These are phyloP conservation scores for Macrophya alboannulata DNA, from an alignment of 2,888 invertebrate species.

Conservation along the genomic window DNA sequence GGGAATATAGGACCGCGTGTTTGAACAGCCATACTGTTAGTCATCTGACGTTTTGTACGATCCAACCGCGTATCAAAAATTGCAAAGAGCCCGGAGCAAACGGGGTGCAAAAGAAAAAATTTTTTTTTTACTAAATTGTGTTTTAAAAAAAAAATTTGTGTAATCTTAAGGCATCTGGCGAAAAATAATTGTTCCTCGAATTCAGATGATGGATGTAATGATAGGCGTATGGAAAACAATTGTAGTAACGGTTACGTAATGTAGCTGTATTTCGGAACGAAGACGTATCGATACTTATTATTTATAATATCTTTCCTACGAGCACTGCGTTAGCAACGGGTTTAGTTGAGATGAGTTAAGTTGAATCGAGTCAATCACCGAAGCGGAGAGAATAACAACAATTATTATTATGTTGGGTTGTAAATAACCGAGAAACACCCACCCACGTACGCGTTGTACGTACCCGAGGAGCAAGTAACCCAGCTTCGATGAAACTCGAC, in stretches of 20 bases:
- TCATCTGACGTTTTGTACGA: slow-evolving; percentile 53
- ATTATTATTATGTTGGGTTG: slow-evolving; percentile 48
- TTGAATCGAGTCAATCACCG: slow-evolving; percentile 45
- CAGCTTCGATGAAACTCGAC: not conserved
- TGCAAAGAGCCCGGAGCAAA: not conserved
- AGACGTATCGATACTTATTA: slow-evolving; percentile 4
- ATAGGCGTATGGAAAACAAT: not conserved
- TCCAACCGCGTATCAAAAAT: slow-evolving; percentile 43
- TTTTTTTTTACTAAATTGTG: too few relatives aligned
- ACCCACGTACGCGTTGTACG: not conserved
- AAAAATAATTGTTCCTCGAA: too few relatives aligned
- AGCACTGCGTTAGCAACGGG: not conserved
- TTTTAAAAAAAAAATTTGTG: too few relatives aligned
- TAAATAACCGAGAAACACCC: slow-evolving; percentile 54
- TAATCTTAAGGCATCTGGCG: too few relatives aligned
- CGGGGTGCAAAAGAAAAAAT: not conserved
- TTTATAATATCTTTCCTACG: not conserved
- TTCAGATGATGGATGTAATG: too few relatives aligned
- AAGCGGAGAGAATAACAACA: slow-evolving; percentile 24
- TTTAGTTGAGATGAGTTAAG: not conserved
- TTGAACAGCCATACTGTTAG: slow-evolving; percentile 64
- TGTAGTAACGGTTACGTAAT: slow-evolving; percentile 1
- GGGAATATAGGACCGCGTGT: slow-evolving; percentile 59
- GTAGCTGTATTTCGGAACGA: not conserved
- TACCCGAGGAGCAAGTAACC: not conserved